Evolutionary conservation across 2,797 vertebrate genomes (phyloP).

Genomic region (Intellagama lesueurii): DNA sequence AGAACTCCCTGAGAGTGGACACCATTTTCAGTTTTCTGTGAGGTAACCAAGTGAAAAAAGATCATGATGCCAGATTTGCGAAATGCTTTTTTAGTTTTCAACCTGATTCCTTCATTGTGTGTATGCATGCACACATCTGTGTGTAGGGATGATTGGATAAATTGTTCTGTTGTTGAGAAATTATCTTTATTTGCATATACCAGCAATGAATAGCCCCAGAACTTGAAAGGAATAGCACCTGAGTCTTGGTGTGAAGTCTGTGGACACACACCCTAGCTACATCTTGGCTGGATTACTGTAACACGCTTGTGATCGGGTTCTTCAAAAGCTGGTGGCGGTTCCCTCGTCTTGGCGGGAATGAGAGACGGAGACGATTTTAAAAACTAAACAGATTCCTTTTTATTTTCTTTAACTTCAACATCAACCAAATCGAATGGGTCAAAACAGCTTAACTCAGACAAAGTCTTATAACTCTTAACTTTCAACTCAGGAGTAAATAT

Average conservation of each 20-base stretch:
- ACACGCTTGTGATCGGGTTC: neutral
- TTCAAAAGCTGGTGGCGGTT: too few species aligned
- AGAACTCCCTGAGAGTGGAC: neutral
- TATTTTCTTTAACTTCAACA: too few species aligned
- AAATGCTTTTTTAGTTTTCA: neutral
- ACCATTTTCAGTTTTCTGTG: neutral
- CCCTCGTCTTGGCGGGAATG: too few species aligned
- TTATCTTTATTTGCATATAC: neutral
- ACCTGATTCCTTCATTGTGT: neutral
- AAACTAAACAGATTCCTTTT: too few species aligned
- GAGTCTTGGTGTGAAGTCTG: neutral
- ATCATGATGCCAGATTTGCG: neutral
- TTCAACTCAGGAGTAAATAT: too few species aligned
- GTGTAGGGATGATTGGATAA: neutral
- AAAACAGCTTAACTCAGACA: too few species aligned
- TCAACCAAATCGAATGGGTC: too few species aligned
- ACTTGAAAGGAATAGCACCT: neutral
- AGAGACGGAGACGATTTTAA: too few species aligned
- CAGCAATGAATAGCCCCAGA: neutral
- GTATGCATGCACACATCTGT: too few species aligned
- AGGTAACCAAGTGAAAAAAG: neutral
- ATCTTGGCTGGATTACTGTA: neutral
- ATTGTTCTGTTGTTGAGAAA: neutral
- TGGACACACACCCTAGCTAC: too few species aligned
- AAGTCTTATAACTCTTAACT: too few species aligned